Base-by-base conservation (phyloP, 2,888 invertebrate genomes). In the Bellardia pandia region DNA sequence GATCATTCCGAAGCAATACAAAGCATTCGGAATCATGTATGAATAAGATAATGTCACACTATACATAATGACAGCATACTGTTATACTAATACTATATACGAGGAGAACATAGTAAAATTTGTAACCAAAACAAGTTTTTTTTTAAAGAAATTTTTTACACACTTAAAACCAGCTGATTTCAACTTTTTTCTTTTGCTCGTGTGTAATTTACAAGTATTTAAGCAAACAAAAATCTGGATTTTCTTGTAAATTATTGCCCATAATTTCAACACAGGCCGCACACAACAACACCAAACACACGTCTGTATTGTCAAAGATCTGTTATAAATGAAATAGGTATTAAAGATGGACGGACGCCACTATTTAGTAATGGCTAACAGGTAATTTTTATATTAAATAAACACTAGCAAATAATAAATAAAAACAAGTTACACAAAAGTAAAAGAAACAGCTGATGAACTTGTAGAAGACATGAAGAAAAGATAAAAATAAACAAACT, bases 281-380 rank as follows among this genome's bases (percentile, higher is more conserved):
- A 23, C 16, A 23, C 56, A 2, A 45, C 30, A 60, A 80, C 48
- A 85, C 53, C 33, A 56, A 66, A 89, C 81, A 84, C 60, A 48
- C 30, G 11, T 37, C n/a, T 37, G 6, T 53, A 51, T 45, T 53
- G 75, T 76, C 62, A 62, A 82, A 76, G 68, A 76, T 68, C 75
- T 48, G 75, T 76, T 74, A 40, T 33, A 80, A 48, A 51, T 69
- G 13, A 66, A 56, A 16, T 60, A 51, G n/a, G 14, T 23, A 48
- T 16, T 4, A 58, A 7, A 13, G 56, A 56, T 9, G 16, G 56
- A 56, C 56, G 14, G 23, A 76, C 0, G 16, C 48, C 60, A 5
- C 2, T 16, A 23, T 51, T 16, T 64, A 40, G 7, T 16, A 37
- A 60, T 79, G 53, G 5, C 56, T 53, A 77, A 6, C 30, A 40